Conservation (phyloP, 2,113 vertebrate genomes). For the Limanda limanda region DNA sequence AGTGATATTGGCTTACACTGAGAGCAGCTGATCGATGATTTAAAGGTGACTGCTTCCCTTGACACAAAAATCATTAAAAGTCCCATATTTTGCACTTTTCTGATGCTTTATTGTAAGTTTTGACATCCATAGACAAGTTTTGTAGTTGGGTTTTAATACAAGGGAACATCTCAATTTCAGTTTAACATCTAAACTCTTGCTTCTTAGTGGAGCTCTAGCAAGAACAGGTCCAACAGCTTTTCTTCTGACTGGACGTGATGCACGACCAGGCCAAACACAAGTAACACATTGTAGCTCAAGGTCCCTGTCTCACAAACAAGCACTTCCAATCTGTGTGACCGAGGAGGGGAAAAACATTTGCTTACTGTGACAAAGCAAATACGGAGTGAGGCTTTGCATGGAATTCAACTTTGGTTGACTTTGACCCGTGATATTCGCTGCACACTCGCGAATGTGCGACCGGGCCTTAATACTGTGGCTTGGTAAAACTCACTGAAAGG, state of each 20-base stretch:
- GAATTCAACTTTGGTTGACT: no score
- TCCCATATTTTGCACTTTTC: not conserved
- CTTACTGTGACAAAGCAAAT: no score
- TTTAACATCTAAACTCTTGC: not conserved
- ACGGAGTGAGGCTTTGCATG: no score
- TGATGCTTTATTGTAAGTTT: not conserved
- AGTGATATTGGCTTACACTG: slow-evolving; percentile 17
- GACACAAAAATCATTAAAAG: not conserved
- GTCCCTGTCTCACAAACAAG: no score
- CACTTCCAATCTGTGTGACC: no score
- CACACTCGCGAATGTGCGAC: no score
- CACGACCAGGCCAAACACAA: not conserved
- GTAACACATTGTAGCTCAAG: not conserved
- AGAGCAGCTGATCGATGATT: slow-evolving; percentile 37
- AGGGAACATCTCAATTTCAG: not conserved
- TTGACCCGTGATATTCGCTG: no score
- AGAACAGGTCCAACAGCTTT: not conserved
- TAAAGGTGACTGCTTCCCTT: slow-evolving; percentile 10
- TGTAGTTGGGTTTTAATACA: not conserved
- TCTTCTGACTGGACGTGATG: not conserved
- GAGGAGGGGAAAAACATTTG: no score
- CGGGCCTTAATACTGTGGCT: no score
- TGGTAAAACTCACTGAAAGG: no score
- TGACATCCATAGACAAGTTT: not conserved
- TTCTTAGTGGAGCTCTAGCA: not conserved